These are phyloP conservation scores for Agriopis aurantiaria DNA, from an alignment of 2,888 invertebrate species.

Conservation along the genomic window DNA sequence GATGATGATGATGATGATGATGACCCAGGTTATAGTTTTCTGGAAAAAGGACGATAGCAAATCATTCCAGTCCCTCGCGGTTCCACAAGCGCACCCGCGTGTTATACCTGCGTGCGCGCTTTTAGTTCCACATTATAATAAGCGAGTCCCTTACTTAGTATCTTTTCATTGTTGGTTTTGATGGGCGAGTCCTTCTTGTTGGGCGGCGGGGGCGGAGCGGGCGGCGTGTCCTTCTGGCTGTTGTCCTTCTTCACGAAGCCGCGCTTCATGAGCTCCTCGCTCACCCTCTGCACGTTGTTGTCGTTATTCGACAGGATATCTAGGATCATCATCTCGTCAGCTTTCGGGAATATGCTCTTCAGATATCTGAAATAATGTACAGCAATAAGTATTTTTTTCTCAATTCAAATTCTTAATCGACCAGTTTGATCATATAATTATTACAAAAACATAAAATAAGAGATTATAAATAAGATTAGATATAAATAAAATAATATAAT, in stretches of 20 bases:
- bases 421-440: too few relatives aligned
- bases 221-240: conserved; percentile 56
- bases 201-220: conserved; percentile 61
- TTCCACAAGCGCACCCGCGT: too few relatives aligned
- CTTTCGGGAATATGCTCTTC: conserved; percentile 96
- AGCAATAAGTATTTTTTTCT: neutral
- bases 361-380: conserved; percentile 87
- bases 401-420: too few relatives aligned
- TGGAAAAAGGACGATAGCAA: too few relatives aligned
- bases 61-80: too few relatives aligned
- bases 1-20: too few relatives aligned
- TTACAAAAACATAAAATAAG: too few relatives aligned
- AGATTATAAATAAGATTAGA: too few relatives aligned
- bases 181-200: conserved; percentile 87
- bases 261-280: conserved; percentile 92
- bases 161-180: conserved; percentile 90
- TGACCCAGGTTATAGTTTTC: too few relatives aligned
- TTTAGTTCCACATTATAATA: too few relatives aligned
- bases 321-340: conserved; percentile 94
- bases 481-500: too few relatives aligned
- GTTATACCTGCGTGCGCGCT: too few relatives aligned
- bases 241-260: conserved; percentile 94
- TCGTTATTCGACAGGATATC: conserved; percentile 94
- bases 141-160: conserved; percentile 83
- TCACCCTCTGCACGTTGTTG: conserved; percentile 95